Percentiles rank a stretch among this genome's conserved stretches.
Conservation (phyloP, 2,797 vertebrate species). For the Morelia viridis region DNA sequence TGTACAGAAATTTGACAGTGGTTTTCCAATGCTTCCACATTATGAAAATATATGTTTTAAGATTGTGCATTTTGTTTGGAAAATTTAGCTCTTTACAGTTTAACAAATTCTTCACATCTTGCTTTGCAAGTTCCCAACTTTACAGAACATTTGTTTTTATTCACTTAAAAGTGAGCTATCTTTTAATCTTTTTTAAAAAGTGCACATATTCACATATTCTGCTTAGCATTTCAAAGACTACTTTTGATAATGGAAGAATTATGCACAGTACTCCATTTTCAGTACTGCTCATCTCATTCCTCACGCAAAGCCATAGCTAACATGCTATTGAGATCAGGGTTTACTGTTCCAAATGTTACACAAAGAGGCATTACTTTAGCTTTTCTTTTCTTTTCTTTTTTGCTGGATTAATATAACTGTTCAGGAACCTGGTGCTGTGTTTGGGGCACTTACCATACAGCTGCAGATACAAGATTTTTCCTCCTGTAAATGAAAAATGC, state of each 20-base stretch:
- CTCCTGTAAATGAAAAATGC: slow-evolving; percentile 8
- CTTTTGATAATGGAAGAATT: not conserved
- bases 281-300: not conserved
- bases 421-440: not conserved
- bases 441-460: not conserved
- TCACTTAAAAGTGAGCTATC: not conserved
- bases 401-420: not conserved
- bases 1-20: not conserved
- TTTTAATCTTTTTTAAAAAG: not conserved
- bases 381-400: not conserved
- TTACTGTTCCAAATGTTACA: slow-evolving; percentile 5
- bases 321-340: not conserved
- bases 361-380: not conserved
- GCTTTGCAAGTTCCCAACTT: not conserved
- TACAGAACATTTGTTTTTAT: not conserved
- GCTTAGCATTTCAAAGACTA: not conserved
- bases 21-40: not conserved
- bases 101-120: not conserved
- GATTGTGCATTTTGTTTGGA: not conserved
- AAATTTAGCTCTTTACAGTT: not conserved
- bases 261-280: not conserved
- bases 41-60: not conserved
- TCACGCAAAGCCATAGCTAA: not conserved
- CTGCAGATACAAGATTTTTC: not conserved
- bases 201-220: not conserved